Percentiles rank a stretch among this genome's conserved stretches.
These are phyloP conservation scores for Montipora sp. DNA, from an alignment of 64 coral and sea anemone genomes.

Conservation along the genomic window DNA sequence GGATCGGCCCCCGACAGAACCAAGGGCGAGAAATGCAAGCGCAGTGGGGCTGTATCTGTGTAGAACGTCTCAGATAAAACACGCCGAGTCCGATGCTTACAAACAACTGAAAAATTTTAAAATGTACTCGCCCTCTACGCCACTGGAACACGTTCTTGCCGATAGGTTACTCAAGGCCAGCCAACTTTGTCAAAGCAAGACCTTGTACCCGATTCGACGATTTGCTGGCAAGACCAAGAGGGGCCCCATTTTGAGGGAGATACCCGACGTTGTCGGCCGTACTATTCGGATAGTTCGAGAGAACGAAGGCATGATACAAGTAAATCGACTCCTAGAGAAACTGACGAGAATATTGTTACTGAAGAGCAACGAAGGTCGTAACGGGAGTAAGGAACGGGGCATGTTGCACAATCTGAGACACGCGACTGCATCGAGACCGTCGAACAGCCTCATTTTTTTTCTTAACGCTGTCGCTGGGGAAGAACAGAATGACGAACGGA, in stretches of 20 bases:
- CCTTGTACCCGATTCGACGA: not conserved
- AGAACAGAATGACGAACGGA: not conserved
- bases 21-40: not conserved
- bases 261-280: not conserved
- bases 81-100: not conserved
- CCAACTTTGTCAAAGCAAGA: not conserved
- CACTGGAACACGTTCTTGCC: not conserved
- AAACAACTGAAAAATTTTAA: not conserved
- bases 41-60: not conserved
- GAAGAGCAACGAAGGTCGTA: not conserved
- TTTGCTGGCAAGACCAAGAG: not conserved
- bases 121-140: not conserved
- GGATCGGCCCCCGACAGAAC: not conserved
- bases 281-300: not conserved
- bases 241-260: not conserved
- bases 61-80: not conserved
- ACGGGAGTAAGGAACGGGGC: not conserved
- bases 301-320: not conserved
- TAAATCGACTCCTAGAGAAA: not conserved
- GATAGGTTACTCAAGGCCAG: not conserved
- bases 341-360: not conserved
- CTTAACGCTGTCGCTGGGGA: not conserved
- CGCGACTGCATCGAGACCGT: not conserved
- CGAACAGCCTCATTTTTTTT: not conserved
- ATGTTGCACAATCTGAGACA: slow-evolving; percentile 9